A percentile compares a stretch with the other conserved stretches of the same genome.
These are phyloP conservation scores for Condylura cristata DNA, from an alignment of 2,113 vertebrate species.

Conservation along the genomic window DNA sequence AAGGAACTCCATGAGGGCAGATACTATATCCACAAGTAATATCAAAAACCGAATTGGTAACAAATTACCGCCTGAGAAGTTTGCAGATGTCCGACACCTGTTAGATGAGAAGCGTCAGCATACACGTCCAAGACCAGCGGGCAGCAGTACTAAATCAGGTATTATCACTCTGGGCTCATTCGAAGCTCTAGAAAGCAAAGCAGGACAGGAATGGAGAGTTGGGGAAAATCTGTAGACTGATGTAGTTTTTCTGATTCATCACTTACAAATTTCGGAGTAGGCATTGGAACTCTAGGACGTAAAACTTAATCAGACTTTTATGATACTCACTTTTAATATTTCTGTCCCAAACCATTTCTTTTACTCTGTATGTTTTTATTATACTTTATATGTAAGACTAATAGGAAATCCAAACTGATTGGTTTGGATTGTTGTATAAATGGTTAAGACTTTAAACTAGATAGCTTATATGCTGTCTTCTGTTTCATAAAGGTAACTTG, in stretches of 20 bases:
- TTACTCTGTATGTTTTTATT: background rate
- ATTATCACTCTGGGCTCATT: background rate
- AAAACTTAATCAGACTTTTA: constrained; percentile 34
- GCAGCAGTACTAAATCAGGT: constrained; percentile 90
- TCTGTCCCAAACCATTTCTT: background rate
- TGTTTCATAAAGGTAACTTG: background rate
- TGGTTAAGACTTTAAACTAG: constrained; percentile 39
- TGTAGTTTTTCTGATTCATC: background rate
- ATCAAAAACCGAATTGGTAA: constrained; percentile 92
- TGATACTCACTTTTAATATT: background rate
- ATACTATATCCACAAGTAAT: constrained; percentile 86
- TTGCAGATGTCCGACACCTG: constrained; percentile 93
- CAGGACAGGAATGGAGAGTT: background rate
- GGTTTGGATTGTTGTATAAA: background rate
- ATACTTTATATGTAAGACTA: background rate
- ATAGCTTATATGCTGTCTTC: background rate
- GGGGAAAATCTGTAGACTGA: background rate
- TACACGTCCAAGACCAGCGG: constrained; percentile 82
- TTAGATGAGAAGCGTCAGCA: constrained; percentile 96
- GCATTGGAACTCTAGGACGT: background rate
- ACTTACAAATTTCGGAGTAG: background rate
- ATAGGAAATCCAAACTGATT: background rate
- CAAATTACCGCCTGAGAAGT: constrained; percentile 89
- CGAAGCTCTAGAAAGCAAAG: background rate
- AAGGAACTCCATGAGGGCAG: constrained; percentile 91